These are phyloP conservation scores for Hypotaenidia philippensis DNA, from an alignment of 2,797 vertebrate genomes.

Conservation along the genomic window DNA sequence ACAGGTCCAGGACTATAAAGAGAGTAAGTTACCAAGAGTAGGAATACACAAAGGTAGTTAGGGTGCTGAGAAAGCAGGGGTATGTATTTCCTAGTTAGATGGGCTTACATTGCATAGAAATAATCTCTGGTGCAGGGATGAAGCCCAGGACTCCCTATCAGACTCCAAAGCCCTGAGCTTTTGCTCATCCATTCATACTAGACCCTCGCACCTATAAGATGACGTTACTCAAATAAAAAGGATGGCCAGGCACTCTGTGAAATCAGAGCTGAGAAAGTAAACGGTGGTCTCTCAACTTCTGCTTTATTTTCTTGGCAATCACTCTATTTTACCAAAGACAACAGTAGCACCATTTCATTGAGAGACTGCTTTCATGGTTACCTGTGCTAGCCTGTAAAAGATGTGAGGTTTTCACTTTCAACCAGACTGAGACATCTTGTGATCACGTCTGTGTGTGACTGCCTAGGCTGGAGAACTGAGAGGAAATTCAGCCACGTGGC, in stretches of 20 bases:
- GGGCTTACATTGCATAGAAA: neutral
- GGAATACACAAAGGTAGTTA: neutral
- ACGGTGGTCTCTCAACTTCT: neutral
- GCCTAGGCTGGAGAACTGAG: neutral
- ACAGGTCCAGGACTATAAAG: neutral
- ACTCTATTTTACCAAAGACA: neutral
- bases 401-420: neutral
- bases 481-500: neutral
- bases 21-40: neutral
- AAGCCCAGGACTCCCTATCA: neutral
- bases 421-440: neutral
- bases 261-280: neutral
- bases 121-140: neutral
- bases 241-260: neutral
- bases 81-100: neutral
- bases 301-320: neutral
- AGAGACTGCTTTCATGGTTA: neutral
- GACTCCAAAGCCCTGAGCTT: neutral
- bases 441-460: accelerated
- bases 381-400: neutral
- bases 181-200: neutral
- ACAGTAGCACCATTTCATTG: neutral
- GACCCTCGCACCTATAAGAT: neutral
- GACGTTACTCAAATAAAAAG: neutral
- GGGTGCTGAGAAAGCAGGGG: neutral